phyloP scores from a whole-genome alignment of 2,888 invertebrate species.

The Bellardia pandia region DNA sequence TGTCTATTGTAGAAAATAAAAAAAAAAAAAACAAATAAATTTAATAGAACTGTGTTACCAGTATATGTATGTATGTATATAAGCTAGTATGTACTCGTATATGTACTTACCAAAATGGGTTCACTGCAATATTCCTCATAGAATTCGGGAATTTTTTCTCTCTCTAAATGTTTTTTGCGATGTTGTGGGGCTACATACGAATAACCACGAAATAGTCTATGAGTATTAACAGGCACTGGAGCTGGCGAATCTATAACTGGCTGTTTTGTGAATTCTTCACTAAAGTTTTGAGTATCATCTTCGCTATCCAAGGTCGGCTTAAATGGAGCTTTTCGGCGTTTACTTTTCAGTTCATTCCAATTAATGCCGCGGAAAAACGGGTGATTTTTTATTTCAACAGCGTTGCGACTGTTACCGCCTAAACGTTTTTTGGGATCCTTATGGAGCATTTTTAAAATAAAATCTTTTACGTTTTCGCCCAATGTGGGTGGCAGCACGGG shows the following conservation, averaged over 20 bases:
- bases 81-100: conserved; percentile 30
- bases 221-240: conserved; percentile 92
- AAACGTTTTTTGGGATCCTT: conserved; percentile 95
- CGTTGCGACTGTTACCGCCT: conserved; percentile 92
- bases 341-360: conserved; percentile 92
- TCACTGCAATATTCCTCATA: conserved; percentile 79
- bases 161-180: conserved; percentile 69
- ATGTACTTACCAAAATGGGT: conserved; percentile 76
- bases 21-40: conserved; percentile 5
- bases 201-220: conserved; percentile 95
- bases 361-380: conserved; percentile 92
- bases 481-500: conserved; percentile 95
- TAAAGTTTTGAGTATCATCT: conserved; percentile 97
- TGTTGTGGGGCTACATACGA: conserved; percentile 94
- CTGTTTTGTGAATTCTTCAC: conserved; percentile 97
- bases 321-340: conserved; percentile 94
- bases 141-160: conserved; percentile 66
- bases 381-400: conserved; percentile 95
- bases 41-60: not conserved
- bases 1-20: conserved; percentile 73
- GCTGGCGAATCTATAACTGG: conserved; percentile 96
- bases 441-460: conserved; percentile 92
- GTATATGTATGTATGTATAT: no score
- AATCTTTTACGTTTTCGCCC: conserved; percentile 88
- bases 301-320: conserved; percentile 94